A percentile compares a stretch with the other conserved stretches of the same genome.
Conservation (phyloP, 2,113 vertebrate genomes). For the Pimephales promelas region DNA sequence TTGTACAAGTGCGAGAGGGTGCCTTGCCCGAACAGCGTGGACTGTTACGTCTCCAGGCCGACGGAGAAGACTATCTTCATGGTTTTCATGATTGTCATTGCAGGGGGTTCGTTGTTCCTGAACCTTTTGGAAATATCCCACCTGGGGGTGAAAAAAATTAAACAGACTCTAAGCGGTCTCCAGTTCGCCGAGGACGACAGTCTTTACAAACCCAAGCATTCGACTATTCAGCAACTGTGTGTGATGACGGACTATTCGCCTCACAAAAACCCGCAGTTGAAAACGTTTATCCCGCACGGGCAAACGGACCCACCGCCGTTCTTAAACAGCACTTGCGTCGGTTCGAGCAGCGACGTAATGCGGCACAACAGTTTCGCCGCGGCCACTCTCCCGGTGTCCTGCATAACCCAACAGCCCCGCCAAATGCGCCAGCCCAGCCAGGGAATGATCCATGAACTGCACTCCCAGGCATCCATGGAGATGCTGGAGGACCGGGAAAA, state of each 20-base stretch:
- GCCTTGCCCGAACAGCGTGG: constrained; percentile 91
- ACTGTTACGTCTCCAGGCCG: constrained; percentile 95
- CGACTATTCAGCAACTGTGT: constrained; percentile 70
- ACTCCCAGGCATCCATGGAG: constrained; percentile 54
- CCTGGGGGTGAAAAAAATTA: constrained; percentile 86
- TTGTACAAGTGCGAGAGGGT: constrained; percentile 87
- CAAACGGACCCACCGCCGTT: constrained; percentile 66
- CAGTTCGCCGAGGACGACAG: constrained; percentile 71
- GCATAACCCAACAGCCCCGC: constrained; percentile 64
- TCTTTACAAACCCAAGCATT: constrained; percentile 75
- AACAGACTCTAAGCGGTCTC: constrained; percentile 75
- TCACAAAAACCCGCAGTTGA: constrained; percentile 73
- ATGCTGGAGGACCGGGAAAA: constrained; percentile 47
- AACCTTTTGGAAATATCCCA: constrained; percentile 92
- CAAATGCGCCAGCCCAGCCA: constrained; percentile 54
- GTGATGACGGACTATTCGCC: constrained; percentile 69
- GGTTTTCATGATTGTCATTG: constrained; percentile 92
- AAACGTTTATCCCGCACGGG: constrained; percentile 70
- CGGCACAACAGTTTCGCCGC: constrained; percentile 65
- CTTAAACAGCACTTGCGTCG: constrained; percentile 63
- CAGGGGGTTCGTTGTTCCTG: constrained; percentile 86
- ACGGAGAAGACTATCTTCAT: constrained; percentile 97
- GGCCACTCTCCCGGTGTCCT: constrained; percentile 63
- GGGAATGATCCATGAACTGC: constrained; percentile 66
- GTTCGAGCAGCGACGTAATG: constrained; percentile 56